Percentiles rank a stretch among this genome's conserved stretches.
phyloP scores from a whole-genome alignment of 2,797 vertebrate species.

The Mus caroli region DNA sequence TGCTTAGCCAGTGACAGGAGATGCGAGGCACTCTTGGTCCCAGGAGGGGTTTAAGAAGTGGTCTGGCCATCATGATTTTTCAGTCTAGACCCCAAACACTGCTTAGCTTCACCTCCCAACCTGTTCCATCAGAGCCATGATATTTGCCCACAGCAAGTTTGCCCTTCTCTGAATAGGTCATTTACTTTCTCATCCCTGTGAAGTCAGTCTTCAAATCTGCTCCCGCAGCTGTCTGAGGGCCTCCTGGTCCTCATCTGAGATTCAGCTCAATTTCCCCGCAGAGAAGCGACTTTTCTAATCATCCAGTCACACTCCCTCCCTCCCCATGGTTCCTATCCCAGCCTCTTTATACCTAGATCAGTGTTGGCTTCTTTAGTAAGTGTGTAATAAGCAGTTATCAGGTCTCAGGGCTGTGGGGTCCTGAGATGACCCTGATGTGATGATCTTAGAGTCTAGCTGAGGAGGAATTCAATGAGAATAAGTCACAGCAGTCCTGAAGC shows the following conservation, averaged over 20 bases:
- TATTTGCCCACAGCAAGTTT: not conserved
- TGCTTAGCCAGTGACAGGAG: not conserved
- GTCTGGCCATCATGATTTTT: not conserved
- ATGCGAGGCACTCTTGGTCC: not conserved
- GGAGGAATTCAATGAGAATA: not conserved
- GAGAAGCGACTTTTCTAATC: not conserved
- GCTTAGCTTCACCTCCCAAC: not conserved
- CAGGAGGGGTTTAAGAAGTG: not conserved
- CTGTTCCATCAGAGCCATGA: fast-evolving
- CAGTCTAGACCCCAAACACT: not conserved
- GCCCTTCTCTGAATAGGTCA: not conserved
- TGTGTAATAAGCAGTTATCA: not conserved
- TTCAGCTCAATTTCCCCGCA: not conserved
- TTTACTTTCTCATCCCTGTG: not conserved
- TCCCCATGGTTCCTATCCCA: not conserved
- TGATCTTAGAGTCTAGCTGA: not conserved
- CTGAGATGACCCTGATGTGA: not conserved
- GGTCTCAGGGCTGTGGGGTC: not conserved
- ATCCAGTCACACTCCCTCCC: too few species aligned
- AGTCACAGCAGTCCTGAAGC: not conserved
- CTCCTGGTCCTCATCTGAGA: not conserved
- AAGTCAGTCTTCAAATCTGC: not conserved
- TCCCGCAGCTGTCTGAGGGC: not conserved
- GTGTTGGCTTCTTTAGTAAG: not conserved
- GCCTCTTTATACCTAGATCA: not conserved